Percentiles rank a stretch among this genome's conserved stretches.
phyloP scores from a whole-genome alignment of 2,888 invertebrate species.

The Cyaniris semiargus region DNA sequence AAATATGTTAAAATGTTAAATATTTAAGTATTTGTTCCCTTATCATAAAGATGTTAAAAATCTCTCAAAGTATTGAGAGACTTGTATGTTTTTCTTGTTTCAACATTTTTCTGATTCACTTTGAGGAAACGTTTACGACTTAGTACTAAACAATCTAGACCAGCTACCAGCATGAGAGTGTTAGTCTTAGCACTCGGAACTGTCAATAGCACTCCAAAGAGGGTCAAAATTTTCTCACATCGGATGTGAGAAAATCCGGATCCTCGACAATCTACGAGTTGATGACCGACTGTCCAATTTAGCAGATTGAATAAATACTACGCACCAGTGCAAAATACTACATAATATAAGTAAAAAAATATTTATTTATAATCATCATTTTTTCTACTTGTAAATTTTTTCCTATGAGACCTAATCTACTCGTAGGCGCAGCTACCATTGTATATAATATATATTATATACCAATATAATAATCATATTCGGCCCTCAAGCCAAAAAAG shows the following conservation, averaged over 20 bases:
- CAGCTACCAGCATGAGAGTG: background rate
- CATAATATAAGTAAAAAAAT: background rate
- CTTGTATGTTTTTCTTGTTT: no score
- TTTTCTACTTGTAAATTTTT: no score
- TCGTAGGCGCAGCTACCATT: no score
- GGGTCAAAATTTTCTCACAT: background rate
- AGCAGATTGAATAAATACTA: slow-evolving; percentile 24
- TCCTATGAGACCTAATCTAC: no score
- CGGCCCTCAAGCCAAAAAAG: no score
- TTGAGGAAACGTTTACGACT: background rate
- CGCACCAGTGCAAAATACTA: background rate
- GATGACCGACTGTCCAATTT: slow-evolving; percentile 21
- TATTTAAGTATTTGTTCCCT: background rate
- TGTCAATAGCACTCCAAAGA: background rate
- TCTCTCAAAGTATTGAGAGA: no score
- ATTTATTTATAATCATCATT: no score
- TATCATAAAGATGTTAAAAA: background rate
- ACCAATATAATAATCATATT: no score
- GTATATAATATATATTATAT: no score
- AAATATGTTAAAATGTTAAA: background rate
- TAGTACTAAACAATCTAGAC: background rate
- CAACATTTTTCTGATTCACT: background rate
- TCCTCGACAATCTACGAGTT: background rate
- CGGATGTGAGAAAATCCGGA: slow-evolving; percentile 15
- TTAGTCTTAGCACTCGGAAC: background rate